These are phyloP conservation scores for Poeciliopsis prolifica DNA, from an alignment of 2,113 vertebrate genomes.

Conservation along the genomic window DNA sequence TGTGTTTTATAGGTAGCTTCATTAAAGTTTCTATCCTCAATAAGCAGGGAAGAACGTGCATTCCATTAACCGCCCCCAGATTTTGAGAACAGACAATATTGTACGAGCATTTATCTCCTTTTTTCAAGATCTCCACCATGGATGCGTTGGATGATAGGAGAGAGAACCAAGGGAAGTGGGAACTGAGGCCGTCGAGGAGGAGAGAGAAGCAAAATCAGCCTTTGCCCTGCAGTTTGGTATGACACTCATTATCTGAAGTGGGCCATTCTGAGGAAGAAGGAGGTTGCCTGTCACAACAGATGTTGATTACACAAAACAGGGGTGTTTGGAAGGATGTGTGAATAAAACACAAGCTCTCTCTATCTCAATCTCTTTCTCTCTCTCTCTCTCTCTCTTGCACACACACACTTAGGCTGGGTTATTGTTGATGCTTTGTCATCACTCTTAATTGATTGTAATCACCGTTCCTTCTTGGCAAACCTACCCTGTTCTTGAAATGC, in stretches of 20 bases:
- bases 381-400: background rate
- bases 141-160: slow-evolving; percentile 58
- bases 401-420: slow-evolving; percentile 39
- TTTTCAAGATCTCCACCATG: slow-evolving; percentile 54
- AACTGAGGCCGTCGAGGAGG: slow-evolving; percentile 64
- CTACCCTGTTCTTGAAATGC: slow-evolving; percentile 70
- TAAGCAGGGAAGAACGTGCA: slow-evolving; percentile 11
- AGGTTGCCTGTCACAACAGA: slow-evolving; percentile 75
- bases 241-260: slow-evolving; percentile 81
- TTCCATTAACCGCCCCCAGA: slow-evolving; percentile 32
- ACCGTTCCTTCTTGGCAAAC: slow-evolving; percentile 72
- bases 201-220: slow-evolving; percentile 72
- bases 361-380: slow-evolving; percentile 3
- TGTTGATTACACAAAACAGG: slow-evolving; percentile 78
- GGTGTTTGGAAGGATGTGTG: slow-evolving; percentile 70
- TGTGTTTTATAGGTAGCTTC: background rate
- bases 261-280: slow-evolving; percentile 75
- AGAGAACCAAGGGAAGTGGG: slow-evolving; percentile 56
- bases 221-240: slow-evolving; percentile 77
- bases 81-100: slow-evolving; percentile 27
- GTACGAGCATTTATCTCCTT: slow-evolving; percentile 37
- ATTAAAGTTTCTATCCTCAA: background rate
- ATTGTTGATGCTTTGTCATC: slow-evolving; percentile 72
- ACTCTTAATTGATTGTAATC: slow-evolving; percentile 78
- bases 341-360: slow-evolving; percentile 64